phyloP scores from a whole-genome alignment of 1,140 invertebrate species.

The Tetramorium parvispinum region DNA sequence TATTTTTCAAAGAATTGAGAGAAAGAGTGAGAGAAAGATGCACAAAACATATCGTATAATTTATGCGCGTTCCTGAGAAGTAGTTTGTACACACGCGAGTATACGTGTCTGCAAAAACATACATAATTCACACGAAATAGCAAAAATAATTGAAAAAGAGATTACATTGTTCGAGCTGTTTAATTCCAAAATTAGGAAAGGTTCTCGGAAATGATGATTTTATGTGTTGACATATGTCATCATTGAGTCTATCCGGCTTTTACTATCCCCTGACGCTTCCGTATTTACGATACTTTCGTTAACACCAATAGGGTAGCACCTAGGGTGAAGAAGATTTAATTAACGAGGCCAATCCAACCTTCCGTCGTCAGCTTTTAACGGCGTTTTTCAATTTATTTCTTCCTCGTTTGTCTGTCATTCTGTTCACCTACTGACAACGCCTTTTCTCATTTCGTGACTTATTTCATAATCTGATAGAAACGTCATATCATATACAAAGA shows the following conservation, averaged over 20 bases:
- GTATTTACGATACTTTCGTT: conserved; percentile 13
- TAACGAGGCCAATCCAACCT: not conserved
- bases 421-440: not conserved
- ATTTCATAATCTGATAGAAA: conserved; percentile 6
- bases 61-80: not conserved
- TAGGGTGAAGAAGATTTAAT: conserved; percentile 50
- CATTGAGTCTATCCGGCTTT: not conserved
- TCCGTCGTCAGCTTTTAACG: conserved; percentile 10
- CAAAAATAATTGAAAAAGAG: not conserved
- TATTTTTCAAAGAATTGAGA: not conserved
- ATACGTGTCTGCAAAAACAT: not conserved
- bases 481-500: not conserved
- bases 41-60: not conserved
- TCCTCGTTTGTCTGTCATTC: not conserved
- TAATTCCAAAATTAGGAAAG: not conserved
- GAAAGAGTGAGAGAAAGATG: not conserved
- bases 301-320: not conserved
- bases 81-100: not conserved
- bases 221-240: not conserved
- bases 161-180: not conserved
- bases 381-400: conserved; percentile 46
- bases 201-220: not conserved
- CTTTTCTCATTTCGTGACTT: not conserved
- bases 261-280: not conserved
- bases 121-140: not conserved